Conservation (phyloP, 1,140 invertebrate genomes). For the Protaetia brevitarsis region DNA sequence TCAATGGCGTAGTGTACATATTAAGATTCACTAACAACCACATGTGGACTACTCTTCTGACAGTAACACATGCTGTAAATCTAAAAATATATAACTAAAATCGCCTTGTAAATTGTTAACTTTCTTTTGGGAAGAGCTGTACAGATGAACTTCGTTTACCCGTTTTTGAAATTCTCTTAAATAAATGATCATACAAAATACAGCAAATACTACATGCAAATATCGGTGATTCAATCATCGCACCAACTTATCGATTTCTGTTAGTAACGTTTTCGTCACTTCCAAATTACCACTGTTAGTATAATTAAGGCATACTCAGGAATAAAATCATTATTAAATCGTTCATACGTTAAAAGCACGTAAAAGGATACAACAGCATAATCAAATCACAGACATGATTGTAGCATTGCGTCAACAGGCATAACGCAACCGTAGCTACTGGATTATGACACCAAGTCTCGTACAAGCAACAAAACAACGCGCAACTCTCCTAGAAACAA, state of each 20-base stretch:
- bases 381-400: constrained; percentile 87
- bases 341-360: background rate
- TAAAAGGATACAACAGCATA: constrained; percentile 83
- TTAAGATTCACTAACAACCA: too few relatives aligned
- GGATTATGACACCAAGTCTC: constrained; percentile 96
- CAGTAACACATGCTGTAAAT: too few relatives aligned
- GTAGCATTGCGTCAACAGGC: constrained; percentile 94
- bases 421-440: constrained; percentile 89
- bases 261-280: constrained; percentile 93
- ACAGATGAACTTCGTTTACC: too few relatives aligned
- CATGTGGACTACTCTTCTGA: too few relatives aligned
- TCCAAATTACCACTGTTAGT: constrained; percentile 83
- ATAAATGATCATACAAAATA: background rate
- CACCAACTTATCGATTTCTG: constrained; percentile 95
- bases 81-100: too few relatives aligned
- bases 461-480: constrained; percentile 86
- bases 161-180: too few relatives aligned
- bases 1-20: too few relatives aligned
- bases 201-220: constrained; percentile 80
- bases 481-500: constrained; percentile 69
- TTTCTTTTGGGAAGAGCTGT: too few relatives aligned
- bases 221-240: constrained; percentile 98
- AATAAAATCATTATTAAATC: background rate
- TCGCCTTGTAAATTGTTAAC: too few relatives aligned
- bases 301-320: background rate